Base-by-base conservation (phyloP, 2,888 invertebrate genomes). In the Sthenelais limicola region DNA sequence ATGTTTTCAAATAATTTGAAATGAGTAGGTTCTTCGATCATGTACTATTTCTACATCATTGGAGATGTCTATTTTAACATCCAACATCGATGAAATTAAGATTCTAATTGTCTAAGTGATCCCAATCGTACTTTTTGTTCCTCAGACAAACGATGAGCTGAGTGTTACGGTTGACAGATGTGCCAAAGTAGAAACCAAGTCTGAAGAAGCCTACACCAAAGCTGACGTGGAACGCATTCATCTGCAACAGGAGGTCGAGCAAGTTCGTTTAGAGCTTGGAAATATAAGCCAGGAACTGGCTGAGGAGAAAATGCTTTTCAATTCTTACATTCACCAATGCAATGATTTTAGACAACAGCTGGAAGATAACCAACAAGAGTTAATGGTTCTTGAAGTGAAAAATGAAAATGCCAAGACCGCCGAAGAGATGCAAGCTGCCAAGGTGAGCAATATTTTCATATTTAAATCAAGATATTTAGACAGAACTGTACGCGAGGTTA, bases 61-160 rank as follows among this genome's bases (percentile, higher is more conserved):
- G n/a, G n/a, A n/a, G n/a, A n/a, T n/a, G n/a, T n/a, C n/a, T n/a
- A n/a, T n/a, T n/a, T n/a, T n/a, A 43, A 43, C 43, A 43, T 43
- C 43, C 18, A 18, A 43, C 43, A 43, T 43, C n/a, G n/a, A n/a
- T 12, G 18, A 43, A 43, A 43, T 43, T 43, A 43, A 43, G 18
- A 49, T 24, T 21, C 49, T 49, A 24, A 49, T 49, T 9, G 49
- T 49, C 5, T 49, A 49, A 43, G 43, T 43, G 15, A 12, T 12
- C 15, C 43, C 15, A 43, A 18, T 12, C 15, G 43, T 15, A 9
- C 12, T 12, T 43, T 12, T 43, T 12, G 43, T 15, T 12, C 43
- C 43, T 43, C 76, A 86, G 86, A 85, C 87, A 26, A 80, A 83
- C 73, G 82, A 82, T 71, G 86, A 86, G 74, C 73, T 87, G 35